Evolutionary conservation across 2,113 vertebrate species (phyloP).

Genomic region (Zosterops borbonicus): DNA sequence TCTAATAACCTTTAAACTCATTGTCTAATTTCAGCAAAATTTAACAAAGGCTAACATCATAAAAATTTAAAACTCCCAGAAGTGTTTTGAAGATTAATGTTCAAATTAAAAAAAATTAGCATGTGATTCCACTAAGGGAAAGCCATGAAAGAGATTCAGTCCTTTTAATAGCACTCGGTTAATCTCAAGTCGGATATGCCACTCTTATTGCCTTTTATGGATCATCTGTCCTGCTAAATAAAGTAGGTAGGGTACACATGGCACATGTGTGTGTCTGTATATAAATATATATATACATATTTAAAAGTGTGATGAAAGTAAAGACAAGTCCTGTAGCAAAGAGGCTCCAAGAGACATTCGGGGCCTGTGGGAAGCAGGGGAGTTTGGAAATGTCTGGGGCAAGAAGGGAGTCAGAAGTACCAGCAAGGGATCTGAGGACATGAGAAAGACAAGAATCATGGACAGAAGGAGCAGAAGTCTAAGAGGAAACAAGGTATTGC

Average conservation of each 20-base stretch:
- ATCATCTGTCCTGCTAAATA: not conserved
- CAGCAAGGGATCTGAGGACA: not conserved
- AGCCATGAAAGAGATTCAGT: not conserved
- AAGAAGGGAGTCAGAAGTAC: not conserved
- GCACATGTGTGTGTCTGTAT: not conserved
- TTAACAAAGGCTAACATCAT: not conserved
- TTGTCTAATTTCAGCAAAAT: not conserved
- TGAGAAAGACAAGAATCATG: not conserved
- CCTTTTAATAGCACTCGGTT: not conserved
- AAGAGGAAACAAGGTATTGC: not conserved
- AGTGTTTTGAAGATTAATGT: not conserved
- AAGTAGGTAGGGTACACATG: not conserved
- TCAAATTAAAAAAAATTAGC: not conserved
- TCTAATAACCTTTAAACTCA: not conserved
- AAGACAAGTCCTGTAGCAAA: not conserved
- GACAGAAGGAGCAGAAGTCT: not conserved
- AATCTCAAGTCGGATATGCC: not conserved
- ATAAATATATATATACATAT: not conserved
- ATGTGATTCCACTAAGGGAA: not conserved
- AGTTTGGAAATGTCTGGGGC: not conserved
- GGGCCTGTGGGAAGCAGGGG: not conserved
- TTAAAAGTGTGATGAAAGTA: not conserved
- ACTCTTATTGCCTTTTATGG: not conserved
- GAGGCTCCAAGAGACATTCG: not conserved
- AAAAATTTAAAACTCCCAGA: not conserved